phyloP scores from a whole-genome alignment of 2,797 vertebrate species.

The Cyprinella venusta region DNA sequence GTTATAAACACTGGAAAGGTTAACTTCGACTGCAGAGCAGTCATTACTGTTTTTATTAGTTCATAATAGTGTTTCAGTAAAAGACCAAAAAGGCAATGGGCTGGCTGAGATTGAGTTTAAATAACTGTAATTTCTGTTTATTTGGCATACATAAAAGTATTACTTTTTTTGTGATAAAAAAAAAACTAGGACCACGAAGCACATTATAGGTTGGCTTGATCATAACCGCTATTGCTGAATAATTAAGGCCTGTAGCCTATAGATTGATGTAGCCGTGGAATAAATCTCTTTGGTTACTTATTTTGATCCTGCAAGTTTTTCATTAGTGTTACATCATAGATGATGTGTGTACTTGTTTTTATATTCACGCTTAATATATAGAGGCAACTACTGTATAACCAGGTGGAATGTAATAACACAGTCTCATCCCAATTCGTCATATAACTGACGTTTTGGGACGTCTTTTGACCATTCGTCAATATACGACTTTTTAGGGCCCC shows the following conservation, averaged over 20 bases:
- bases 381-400: neutral
- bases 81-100: conserved; percentile 19
- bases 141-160: conserved; percentile 17
- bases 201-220: neutral
- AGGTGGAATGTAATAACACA: too few relatives aligned
- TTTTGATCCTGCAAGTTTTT: neutral
- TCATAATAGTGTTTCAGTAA: conserved; percentile 25
- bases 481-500: too few relatives aligned
- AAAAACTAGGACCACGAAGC: neutral
- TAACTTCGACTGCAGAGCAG: conserved; percentile 35
- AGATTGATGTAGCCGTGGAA: neutral
- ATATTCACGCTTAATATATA: neutral
- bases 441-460: too few relatives aligned
- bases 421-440: too few relatives aligned
- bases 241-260: neutral
- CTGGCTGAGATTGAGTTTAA: conserved; percentile 8
- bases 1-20: conserved; percentile 40
- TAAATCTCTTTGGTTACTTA: neutral
- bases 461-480: too few relatives aligned
- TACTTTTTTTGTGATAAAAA: neutral
- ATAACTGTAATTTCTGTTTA: conserved; percentile 23
- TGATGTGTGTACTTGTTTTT: neutral
- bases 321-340: neutral
- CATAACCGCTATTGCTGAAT: neutral
- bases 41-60: conserved; percentile 37